Conservation (phyloP, 2,113 vertebrate genomes). For the Pteronura brasiliensis region DNA sequence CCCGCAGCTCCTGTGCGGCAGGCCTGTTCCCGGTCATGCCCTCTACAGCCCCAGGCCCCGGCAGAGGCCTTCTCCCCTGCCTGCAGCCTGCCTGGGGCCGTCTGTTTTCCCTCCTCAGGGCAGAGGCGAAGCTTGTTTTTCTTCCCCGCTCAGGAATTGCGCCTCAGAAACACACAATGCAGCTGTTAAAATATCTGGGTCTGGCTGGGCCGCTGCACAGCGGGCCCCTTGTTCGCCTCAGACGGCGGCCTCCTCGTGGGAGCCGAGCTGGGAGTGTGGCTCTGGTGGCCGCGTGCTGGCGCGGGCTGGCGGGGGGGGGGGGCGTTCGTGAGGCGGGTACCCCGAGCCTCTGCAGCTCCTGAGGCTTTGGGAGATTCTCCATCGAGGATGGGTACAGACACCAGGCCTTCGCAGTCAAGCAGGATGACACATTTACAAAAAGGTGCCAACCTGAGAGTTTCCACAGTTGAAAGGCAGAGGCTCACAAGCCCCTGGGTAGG, state of each 20-base stretch:
- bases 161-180: conserved; percentile 76
- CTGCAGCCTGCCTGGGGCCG: conserved; percentile 27
- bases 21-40: neutral
- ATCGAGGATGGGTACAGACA: neutral
- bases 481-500: too few relatives aligned
- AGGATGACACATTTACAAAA: neutral
- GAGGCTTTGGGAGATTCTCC: neutral
- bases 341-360: conserved; percentile 65
- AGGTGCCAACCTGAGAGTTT: neutral
- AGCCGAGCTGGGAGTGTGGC: conserved; percentile 68
- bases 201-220: conserved; percentile 75
- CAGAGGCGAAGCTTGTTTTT: conserved; percentile 82
- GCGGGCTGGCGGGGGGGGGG: neutral
- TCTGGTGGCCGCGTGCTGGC: conserved; percentile 69
- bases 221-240: conserved; percentile 77
- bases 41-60: neutral
- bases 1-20: neutral
- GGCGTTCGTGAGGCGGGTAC: conserved; percentile 50
- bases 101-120: conserved; percentile 77
- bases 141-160: conserved; percentile 70
- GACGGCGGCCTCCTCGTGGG: conserved; percentile 62
- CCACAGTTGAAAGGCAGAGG: neutral
- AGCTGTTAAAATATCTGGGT: conserved; percentile 82
- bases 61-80: neutral
- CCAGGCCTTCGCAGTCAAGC: neutral